phyloP scores from a whole-genome alignment of 1,140 invertebrate species.

The Lerema accius region DNA sequence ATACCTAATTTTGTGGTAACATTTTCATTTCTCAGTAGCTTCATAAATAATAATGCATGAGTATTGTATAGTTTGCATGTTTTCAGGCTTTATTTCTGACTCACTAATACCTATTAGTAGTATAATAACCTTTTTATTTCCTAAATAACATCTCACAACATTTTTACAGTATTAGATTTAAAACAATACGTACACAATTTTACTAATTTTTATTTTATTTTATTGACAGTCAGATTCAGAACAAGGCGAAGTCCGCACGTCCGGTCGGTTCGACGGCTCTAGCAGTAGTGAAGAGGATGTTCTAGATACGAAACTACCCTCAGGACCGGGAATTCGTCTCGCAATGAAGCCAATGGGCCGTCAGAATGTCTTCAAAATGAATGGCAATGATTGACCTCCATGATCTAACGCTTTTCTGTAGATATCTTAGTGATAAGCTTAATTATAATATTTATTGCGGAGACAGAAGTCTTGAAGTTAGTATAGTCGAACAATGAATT shows the following conservation, averaged over 20 bases:
- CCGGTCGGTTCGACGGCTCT: constrained; percentile 59
- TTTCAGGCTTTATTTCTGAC: not conserved
- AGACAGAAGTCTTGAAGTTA: constrained; percentile 10
- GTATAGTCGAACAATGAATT: constrained; percentile 20
- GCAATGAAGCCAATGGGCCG: constrained; percentile 69
- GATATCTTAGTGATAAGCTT: constrained; percentile 24
- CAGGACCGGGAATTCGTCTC: constrained; percentile 53
- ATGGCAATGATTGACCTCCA: constrained; percentile 65
- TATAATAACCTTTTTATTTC: not conserved
- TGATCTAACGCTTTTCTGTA: constrained; percentile 22
- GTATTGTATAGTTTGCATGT: not conserved
- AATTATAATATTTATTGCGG: constrained; percentile 24
- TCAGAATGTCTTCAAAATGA: constrained; percentile 66
- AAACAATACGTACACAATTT: too few relatives aligned
- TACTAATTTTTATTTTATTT: constrained; percentile 10
- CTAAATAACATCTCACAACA: too few relatives aligned
- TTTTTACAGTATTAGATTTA: too few relatives aligned
- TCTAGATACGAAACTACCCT: constrained; percentile 55
- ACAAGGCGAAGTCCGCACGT: constrained; percentile 50
- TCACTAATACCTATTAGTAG: too few relatives aligned
- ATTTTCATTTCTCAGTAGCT: not conserved
- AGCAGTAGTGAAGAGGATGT: constrained; percentile 75
- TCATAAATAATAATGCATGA: not conserved
- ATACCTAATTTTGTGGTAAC: not conserved
- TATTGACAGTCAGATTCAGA: constrained; percentile 66